Conservation (phyloP, 1,140 invertebrate genomes). For the Cyclargus thomasi region DNA sequence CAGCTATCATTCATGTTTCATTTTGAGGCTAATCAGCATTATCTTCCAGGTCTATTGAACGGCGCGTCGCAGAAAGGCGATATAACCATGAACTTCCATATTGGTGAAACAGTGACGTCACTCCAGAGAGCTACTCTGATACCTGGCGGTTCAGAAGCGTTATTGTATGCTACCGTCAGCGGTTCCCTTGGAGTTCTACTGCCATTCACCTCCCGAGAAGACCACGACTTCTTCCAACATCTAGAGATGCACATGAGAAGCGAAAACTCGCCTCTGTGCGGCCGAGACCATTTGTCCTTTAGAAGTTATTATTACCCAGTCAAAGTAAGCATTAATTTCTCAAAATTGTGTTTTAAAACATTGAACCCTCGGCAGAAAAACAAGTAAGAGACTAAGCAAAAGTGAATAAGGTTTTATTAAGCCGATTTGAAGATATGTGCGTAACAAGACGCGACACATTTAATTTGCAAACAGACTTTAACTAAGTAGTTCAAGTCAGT, state of each 20-base stretch:
- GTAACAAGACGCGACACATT: too few species aligned
- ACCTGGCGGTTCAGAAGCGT: conserved; percentile 95
- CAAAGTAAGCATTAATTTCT: conserved; percentile 79
- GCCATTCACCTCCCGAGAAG: conserved; percentile 98
- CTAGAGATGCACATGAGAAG: conserved; percentile 99
- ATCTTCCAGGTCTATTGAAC: conserved; percentile 84
- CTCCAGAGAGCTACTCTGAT: conserved; percentile 96
- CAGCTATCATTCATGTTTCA: neutral
- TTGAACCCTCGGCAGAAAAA: too few species aligned
- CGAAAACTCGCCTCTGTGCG: conserved; percentile 96
- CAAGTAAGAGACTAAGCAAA: too few species aligned
- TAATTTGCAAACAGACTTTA: too few species aligned
- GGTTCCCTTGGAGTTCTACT: conserved; percentile 97
- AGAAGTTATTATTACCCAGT: conserved; percentile 98
- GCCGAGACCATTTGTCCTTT: conserved; percentile 97
- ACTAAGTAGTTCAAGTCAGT: too few species aligned
- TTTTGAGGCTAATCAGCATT: conserved; percentile 7
- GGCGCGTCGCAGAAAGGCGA: conserved; percentile 99
- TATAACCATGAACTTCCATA: conserved; percentile 92
- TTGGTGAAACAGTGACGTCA: conserved; percentile 95
- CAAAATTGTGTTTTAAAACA: too few species aligned
- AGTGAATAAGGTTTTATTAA: too few species aligned
- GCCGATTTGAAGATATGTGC: too few species aligned
- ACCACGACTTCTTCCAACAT: conserved; percentile 99
- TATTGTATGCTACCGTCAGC: conserved; percentile 97